Conservation (phyloP, 2,113 vertebrate species). For the Corythornis madagascariensis region DNA sequence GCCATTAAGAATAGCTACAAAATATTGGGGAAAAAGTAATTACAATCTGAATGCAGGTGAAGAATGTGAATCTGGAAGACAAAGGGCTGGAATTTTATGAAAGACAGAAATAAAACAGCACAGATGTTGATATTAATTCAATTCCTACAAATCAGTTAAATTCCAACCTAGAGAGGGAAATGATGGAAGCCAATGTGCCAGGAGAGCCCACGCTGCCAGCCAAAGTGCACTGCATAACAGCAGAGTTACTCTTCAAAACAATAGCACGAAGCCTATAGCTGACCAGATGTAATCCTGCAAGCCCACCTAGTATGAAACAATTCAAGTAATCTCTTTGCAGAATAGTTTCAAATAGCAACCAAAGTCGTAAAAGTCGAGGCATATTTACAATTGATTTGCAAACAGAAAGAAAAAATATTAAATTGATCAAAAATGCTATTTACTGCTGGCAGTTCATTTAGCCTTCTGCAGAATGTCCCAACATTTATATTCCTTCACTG, state of each 20-base stretch:
- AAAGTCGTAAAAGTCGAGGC: not conserved
- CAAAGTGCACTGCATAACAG: not conserved
- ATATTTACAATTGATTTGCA: conserved; percentile 14
- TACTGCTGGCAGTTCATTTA: conserved; percentile 19
- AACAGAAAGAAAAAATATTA: conserved; percentile 20
- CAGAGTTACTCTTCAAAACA: not conserved
- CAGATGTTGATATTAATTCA: not conserved
- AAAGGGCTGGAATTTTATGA: not conserved
- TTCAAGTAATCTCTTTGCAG: not conserved
- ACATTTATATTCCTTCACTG: not conserved
- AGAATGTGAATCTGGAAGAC: not conserved
- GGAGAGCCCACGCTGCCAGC: not conserved
- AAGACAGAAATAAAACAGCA: not conserved
- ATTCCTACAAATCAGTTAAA: not conserved
- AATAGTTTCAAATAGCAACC: not conserved
- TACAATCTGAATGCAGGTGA: not conserved
- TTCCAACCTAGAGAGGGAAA: not conserved
- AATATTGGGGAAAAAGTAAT: not conserved
- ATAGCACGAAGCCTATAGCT: not conserved
- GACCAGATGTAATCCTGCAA: not conserved
- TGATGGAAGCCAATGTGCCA: rapidly evolving
- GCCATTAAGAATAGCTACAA: not conserved
- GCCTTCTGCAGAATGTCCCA: conserved; percentile 6
- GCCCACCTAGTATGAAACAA: not conserved
- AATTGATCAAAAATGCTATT: conserved; percentile 41